phyloP scores from a whole-genome alignment of 2,113 vertebrate species.

The Coreoperca whiteheadi region DNA sequence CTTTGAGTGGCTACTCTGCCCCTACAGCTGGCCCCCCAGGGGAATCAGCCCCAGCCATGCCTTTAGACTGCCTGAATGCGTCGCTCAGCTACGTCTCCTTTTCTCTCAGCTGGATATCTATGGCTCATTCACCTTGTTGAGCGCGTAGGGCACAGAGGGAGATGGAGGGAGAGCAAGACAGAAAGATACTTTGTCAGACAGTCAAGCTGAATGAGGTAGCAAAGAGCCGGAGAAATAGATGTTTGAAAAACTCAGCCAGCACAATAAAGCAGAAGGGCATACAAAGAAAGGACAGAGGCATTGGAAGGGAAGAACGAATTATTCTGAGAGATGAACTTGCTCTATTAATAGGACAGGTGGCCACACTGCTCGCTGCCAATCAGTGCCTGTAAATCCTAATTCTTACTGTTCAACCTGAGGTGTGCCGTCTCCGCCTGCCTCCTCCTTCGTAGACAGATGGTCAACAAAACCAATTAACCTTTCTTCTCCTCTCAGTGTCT shows the following conservation, averaged over 20 bases:
- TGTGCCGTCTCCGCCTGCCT: conserved; percentile 58
- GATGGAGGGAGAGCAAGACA: conserved; percentile 3
- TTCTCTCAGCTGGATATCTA: conserved; percentile 60
- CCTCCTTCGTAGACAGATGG: conserved; percentile 86
- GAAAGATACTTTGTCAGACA: conserved; percentile 31
- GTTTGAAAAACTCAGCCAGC: conserved; percentile 6
- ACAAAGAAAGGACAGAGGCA: conserved; percentile 10
- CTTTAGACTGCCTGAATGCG: conserved; percentile 48
- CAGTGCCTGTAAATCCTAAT: conserved; percentile 74
- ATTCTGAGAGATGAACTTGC: conserved; percentile 68
- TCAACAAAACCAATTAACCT: conserved; percentile 91
- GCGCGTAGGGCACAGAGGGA: conserved; percentile 24
- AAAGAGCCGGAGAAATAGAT: conserved; percentile 13
- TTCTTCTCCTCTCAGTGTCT: conserved; percentile 79
- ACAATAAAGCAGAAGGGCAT: conserved; percentile 11
- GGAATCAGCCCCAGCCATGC: conserved; percentile 26
- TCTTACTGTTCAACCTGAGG: conserved; percentile 79
- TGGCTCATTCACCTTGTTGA: conserved; percentile 55
- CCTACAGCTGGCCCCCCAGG: conserved; percentile 30
- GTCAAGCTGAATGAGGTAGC: conserved; percentile 3
- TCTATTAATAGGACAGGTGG: conserved; percentile 83
- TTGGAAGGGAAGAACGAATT: conserved; percentile 20
- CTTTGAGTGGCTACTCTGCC: conserved; percentile 27
- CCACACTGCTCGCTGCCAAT: conserved; percentile 75
- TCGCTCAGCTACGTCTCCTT: conserved; percentile 52